These are phyloP conservation scores for Poeciliopsis infans DNA, from an alignment of 2,797 vertebrate species.

Conservation along the genomic window DNA sequence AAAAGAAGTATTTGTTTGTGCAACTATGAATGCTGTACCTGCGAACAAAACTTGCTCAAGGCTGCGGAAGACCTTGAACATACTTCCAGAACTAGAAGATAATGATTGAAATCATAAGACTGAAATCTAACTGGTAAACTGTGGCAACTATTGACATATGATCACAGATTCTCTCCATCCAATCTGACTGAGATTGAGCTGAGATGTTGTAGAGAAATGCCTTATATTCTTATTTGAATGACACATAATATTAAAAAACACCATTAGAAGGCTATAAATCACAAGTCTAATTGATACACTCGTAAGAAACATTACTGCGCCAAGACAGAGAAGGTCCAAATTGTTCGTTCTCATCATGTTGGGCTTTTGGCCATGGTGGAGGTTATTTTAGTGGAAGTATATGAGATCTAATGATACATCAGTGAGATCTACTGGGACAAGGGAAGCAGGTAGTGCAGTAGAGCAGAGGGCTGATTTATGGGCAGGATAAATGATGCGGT, in stretches of 20 bases:
- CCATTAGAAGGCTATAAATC: conserved; percentile 47
- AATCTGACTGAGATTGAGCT: neutral
- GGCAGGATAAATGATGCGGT: conserved; percentile 79
- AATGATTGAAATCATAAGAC: neutral
- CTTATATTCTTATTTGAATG: conserved; percentile 43
- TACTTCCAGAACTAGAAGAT: neutral
- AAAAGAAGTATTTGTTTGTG: no score
- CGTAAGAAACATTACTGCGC: conserved; percentile 58
- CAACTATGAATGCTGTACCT: no score
- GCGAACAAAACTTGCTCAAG: neutral
- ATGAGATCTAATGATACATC: conserved; percentile 79
- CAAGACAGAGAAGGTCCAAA: conserved; percentile 53
- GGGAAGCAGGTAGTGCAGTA: conserved; percentile 72
- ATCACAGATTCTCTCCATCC: neutral
- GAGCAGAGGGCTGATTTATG: conserved; percentile 80
- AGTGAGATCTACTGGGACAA: conserved; percentile 76
- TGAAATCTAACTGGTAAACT: neutral
- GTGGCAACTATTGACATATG: neutral
- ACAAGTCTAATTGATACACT: conserved; percentile 61
- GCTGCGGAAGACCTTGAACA: neutral
- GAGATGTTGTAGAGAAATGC: neutral
- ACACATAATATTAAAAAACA: conserved; percentile 48
- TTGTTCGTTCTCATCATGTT: conserved; percentile 57
- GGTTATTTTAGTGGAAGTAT: conserved; percentile 76
- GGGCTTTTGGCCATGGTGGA: conserved; percentile 65